Base-by-base conservation (phyloP, 2,888 invertebrate species). In the Scaptomyza caliginosa region DNA sequence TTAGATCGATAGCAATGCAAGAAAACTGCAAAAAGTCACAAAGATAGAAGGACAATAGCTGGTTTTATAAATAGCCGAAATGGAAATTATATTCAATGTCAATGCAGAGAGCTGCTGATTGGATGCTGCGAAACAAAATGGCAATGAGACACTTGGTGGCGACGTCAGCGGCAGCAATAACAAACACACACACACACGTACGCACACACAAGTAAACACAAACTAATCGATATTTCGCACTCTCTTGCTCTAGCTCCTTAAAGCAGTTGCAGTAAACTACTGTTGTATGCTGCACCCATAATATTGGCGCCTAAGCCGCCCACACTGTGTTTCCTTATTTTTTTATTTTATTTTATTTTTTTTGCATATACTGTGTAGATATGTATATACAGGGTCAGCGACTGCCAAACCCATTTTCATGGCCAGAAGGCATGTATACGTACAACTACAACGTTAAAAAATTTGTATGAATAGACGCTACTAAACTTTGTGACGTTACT, bases 401-500 rank as follows among this genome's bases (percentile, higher is more conserved):
- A 24, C 51, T 46, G 73, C 67, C 76, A 68, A 73, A 73, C 77
- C 78, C 67, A 69, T 80, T 70, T 78, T 74, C 56, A 65, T 50
- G 66, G 66, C 71, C 67, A 64, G 30, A 38, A 57, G 21, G 34
- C 50, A 19, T 51, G 34, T 46, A 19, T 51, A 48, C 34, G 26
- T 26, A 16, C 42, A 40, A 54, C 43, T 43, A 51, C 26, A 59
- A 46, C n/a, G 59, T 32, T 6, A 45, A 42, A 21, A 66, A 48
- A 5, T 26, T n/a, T n/a, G n/a, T n/a, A 34, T 16, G 21, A 28
- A 39, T 55, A 50, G 34, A 42, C 51, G 30, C 43, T 55, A 30
- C 17, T 38, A 16, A 45, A 49, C 36, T 49, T 30, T 19, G 17
- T 49, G 10, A 11, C 7, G 19, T 62, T 67, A 89, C 92, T 93